Evolutionary conservation across 2,888 invertebrate species (phyloP), one percentile per base, ranked within the genome.

Genomic region (Dexiosoma caninum): DNA sequence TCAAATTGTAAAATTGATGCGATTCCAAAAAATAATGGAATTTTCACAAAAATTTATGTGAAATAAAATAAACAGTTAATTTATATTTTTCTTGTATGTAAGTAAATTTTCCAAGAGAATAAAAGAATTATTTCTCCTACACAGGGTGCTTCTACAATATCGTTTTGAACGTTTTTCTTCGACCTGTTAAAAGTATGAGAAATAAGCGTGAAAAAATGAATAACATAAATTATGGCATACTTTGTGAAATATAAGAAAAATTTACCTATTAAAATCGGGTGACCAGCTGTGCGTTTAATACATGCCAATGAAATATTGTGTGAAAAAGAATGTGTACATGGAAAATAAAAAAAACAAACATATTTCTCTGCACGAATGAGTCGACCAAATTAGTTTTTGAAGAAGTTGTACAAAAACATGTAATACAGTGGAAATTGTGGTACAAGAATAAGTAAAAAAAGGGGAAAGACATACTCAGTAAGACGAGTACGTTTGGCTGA

Each of bases 141-240:
- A 72, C 60, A 53, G 71, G 55, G 71, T 70, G 62, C 42, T 42
- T 30, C 42, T 64, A 59, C 23, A 51, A 67, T 81, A 71, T 62
- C 42, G n/a, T n/a, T n/a, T n/a, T n/a, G n/a, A n/a, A n/a, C n/a
- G n/a, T 16, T 57, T 27, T 27, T 27, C 27, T 6, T 27, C 27
- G 3, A 64, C 9, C 32, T 14, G n/a, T 19, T 21, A n/a, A n/a
- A n/a, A 27, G 6, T 27, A 3, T 23, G 7, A 66, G 59, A 30
- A 23, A 19, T 16, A 49, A n/a, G n/a, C n/a, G n/a, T 35, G 2
- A 49, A 49, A 69, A 66, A 37, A 51, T 12, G 57, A 44, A 42
- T 67, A 49, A 75, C 44, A 75, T 66, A 81, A 77, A 77, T 77
- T 81, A 77, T 74, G 16, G 69, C 72, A 74, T 74, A 71, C 71